These are phyloP conservation scores for Phyllotreta striolata DNA, from an alignment of 2,888 invertebrate genomes.

Conservation along the genomic window DNA sequence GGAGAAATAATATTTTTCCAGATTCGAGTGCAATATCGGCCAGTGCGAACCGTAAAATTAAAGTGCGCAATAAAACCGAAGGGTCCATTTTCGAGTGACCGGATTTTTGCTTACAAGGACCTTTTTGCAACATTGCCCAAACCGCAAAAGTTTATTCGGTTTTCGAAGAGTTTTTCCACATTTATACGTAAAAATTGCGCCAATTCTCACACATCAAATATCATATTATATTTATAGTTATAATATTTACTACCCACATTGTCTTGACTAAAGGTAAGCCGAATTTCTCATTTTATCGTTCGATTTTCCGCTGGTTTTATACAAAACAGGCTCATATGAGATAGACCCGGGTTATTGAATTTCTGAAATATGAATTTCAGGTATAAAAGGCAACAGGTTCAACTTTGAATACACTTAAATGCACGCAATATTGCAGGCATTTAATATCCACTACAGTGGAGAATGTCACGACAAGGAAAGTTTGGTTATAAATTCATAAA, in stretches of 20 bases:
- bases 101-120: too few species aligned
- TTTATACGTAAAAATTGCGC: too few species aligned
- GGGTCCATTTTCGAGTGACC: too few species aligned
- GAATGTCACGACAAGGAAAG: slow-evolving; percentile 12
- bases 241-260: neutral
- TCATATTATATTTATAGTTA: neutral
- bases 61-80: too few species aligned
- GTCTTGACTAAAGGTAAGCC: slow-evolving; percentile 2
- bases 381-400: slow-evolving; percentile 14
- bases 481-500: slow-evolving; percentile 12
- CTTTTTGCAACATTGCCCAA: too few species aligned
- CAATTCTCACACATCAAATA: too few species aligned
- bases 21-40: too few species aligned
- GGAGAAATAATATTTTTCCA: too few species aligned
- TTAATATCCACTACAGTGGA: slow-evolving; percentile 8
- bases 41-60: too few species aligned
- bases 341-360: slow-evolving; percentile 12
- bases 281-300: slow-evolving; percentile 5
- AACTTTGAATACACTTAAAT: slow-evolving; percentile 15
- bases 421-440: slow-evolving; percentile 14
- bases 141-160: too few species aligned
- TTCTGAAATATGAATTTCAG: slow-evolving; percentile 13
- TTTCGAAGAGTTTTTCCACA: too few species aligned
- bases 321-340: slow-evolving; percentile 7
- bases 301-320: neutral